phyloP scores from a whole-genome alignment of 2,888 invertebrate species.

The Conistra vaccinii region DNA sequence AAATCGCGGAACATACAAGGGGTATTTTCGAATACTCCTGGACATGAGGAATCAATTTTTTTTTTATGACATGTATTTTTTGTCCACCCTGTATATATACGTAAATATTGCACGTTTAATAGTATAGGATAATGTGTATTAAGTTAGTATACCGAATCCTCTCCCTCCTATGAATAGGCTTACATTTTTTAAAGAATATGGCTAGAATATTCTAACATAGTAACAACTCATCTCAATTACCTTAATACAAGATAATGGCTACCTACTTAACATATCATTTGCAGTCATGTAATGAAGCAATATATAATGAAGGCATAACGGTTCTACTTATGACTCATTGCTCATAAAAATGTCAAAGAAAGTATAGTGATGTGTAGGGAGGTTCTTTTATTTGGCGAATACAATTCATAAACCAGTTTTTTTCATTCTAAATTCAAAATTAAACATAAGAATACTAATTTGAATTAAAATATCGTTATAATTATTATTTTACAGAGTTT shows the following conservation, averaged over 20 bases:
- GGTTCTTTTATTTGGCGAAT: background rate
- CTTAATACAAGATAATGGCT: constrained; percentile 31
- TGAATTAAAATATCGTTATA: too few relatives aligned
- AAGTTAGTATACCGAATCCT: background rate
- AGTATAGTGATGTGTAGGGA: constrained; percentile 6
- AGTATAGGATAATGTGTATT: background rate
- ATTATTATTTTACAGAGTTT: too few relatives aligned
- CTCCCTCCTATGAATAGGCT: background rate
- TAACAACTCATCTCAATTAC: constrained; percentile 51
- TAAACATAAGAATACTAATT: background rate
- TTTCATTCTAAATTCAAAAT: too few relatives aligned
- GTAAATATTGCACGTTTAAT: too few relatives aligned
- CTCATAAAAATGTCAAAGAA: constrained; percentile 45
- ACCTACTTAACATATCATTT: constrained; percentile 35
- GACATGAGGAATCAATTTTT: too few relatives aligned
- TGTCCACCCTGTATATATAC: too few relatives aligned
- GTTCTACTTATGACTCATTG: constrained; percentile 5
- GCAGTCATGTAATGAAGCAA: constrained; percentile 22
- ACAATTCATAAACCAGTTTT: background rate
- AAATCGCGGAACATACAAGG: too few relatives aligned
- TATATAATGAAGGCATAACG: constrained; percentile 22
- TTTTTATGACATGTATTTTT: too few relatives aligned
- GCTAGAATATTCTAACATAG: constrained; percentile 18
- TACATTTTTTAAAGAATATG: background rate
- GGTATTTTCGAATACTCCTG: too few relatives aligned